Base-by-base conservation (phyloP, 2,797 vertebrate genomes). In the Mormyrus proboscirostris region DNA sequence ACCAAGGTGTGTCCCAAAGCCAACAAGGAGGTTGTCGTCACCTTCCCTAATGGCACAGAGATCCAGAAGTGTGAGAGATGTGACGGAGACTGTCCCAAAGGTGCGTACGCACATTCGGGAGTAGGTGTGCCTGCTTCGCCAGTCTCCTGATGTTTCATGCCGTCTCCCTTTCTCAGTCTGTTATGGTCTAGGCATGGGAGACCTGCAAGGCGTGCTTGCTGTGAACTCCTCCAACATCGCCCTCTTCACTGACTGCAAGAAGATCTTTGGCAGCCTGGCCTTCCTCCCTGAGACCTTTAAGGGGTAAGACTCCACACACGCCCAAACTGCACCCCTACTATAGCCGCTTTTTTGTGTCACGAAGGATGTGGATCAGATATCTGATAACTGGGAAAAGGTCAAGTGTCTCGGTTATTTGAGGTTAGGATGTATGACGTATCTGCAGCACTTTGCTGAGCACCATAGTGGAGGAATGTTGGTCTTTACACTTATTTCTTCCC, bases 221-320 rank as follows among this genome's bases (percentile, higher is more conserved):
- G 96, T 99, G 87, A 97, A 96, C 0, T 93, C 96, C 1, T 93
- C 96, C 90, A 99, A 98, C 88, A 97, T 99, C 92, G 95, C 94
- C 57, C 93, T 97, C 90, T 99, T 99, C 88, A 89, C 92, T 0
- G 95, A 96, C 89, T 99, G 98, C 92, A 96, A 95, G 92, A 99
- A 98, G 95, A 97, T 99, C 92, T 98, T 97, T 0, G 98, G 98
- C 86, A 99, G 97, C 91, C 91, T 99, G 93, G 97, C 97, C 0
- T 99, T 99, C 92, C 95, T 97, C 41, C 92, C 95, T 0, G 95
- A 98, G 93, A 98, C 97, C 92, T 99, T 99, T 3, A 5, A 89
- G 4, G 93, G 95, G 98, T 99, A 93, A 95, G 96, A 86, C 12
- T 33, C 84, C 84, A 16, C 69, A 38, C 38, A 41, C 1, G 29